A percentile compares a stretch with the other conserved stretches of the same genome.
Evolutionary conservation across 1,140 invertebrate genomes (phyloP).

Genomic region (Ceratina japonica): DNA sequence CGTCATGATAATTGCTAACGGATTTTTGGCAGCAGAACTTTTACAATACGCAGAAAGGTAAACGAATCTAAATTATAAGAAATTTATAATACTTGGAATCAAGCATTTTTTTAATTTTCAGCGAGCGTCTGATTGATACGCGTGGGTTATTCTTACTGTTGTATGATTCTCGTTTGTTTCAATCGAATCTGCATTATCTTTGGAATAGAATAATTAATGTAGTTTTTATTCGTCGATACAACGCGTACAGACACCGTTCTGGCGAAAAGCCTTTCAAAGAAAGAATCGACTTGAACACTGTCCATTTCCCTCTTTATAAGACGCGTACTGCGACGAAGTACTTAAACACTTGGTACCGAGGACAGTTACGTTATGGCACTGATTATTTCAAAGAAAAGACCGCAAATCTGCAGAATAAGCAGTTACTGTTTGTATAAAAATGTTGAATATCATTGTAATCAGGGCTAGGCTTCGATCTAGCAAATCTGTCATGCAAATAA

Average conservation of each 20-base stretch:
- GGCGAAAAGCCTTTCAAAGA: constrained; percentile 62
- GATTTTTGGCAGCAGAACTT: constrained; percentile 83
- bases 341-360: constrained; percentile 83
- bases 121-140: constrained; percentile 84
- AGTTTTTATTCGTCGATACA: constrained; percentile 84
- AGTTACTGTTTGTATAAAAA: constrained; percentile 59
- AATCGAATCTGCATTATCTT: constrained; percentile 83
- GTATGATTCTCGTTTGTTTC: constrained; percentile 84
- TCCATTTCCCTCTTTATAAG: constrained; percentile 84
- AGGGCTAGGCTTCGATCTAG: too few relatives aligned
- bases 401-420: constrained; percentile 78
- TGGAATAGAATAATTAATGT: constrained; percentile 89
- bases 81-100: not conserved
- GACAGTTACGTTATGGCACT: constrained; percentile 80
- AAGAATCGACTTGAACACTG: constrained; percentile 83
- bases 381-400: constrained; percentile 83
- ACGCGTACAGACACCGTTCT: constrained; percentile 63
- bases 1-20: constrained; percentile 87
- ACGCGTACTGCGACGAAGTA: constrained; percentile 79
- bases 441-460: too few relatives aligned
- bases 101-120: constrained; percentile 63
- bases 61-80: not conserved
- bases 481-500: too few relatives aligned
- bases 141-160: constrained; percentile 85
- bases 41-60: constrained; percentile 85